phyloP scores from a whole-genome alignment of 1,140 invertebrate genomes.

The Zaprionus vittiger region DNA sequence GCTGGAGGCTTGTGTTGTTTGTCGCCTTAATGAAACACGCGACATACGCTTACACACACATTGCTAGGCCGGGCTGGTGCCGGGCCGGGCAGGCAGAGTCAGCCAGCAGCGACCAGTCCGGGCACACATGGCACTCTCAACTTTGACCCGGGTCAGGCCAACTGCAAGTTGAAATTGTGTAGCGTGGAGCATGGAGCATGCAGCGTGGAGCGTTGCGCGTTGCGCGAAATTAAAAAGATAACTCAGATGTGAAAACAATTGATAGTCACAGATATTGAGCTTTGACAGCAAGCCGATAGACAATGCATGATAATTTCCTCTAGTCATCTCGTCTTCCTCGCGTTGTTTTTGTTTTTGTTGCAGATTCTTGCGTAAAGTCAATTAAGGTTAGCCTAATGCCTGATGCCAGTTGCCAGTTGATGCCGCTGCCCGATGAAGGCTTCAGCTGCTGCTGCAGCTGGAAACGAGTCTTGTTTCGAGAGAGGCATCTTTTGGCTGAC shows the following conservation, averaged over 20 bases:
- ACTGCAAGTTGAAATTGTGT: conserved; percentile 74
- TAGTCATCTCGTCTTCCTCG: conserved; percentile 20
- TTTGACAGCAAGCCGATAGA: conserved; percentile 78
- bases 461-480: conserved; percentile 44
- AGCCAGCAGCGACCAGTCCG: conserved; percentile 31
- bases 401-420: conserved; percentile 28
- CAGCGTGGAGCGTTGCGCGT: conserved; percentile 23
- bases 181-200: conserved; percentile 34
- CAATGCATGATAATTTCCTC: conserved; percentile 64
- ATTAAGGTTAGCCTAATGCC: conserved; percentile 61
- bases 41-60: conserved; percentile 67
- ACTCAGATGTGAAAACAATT: conserved; percentile 82
- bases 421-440: conserved; percentile 36
- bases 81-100: background rate
- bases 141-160: conserved; percentile 78
- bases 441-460: conserved; percentile 50
- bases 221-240: conserved; percentile 74
- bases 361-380: conserved; percentile 62
- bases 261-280: conserved; percentile 82
- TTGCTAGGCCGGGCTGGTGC: conserved; percentile 3
- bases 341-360: conserved; percentile 12
- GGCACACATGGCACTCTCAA: conserved; percentile 64
- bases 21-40: conserved; percentile 82
- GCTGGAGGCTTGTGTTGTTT: conserved; percentile 70
- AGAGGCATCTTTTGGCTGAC: conserved; percentile 42